phyloP scores from a whole-genome alignment of 1,140 invertebrate species.

The Hylaeus volcanicus region DNA sequence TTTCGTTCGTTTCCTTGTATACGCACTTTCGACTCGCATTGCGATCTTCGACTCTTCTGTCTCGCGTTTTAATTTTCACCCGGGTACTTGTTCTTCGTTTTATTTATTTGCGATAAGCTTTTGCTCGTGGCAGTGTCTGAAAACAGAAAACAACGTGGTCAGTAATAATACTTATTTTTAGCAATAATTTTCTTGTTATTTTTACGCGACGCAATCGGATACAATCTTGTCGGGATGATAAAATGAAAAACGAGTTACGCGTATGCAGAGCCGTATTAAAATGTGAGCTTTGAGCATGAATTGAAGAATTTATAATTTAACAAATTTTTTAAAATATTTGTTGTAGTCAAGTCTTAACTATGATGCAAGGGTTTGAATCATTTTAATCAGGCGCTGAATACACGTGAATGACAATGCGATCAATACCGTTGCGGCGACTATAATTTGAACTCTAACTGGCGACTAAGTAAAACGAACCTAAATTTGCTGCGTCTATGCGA shows the following conservation, averaged over 20 bases:
- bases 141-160: conserved; percentile 40
- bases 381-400: too few relatives aligned
- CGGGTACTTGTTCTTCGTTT: conserved; percentile 44
- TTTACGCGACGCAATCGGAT: background rate
- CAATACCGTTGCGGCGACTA: conserved; percentile 2
- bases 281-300: too few relatives aligned
- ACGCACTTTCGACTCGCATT: conserved; percentile 42
- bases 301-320: too few relatives aligned
- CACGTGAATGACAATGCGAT: background rate
- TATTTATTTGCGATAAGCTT: conserved; percentile 74
- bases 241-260: background rate
- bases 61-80: conserved; percentile 53
- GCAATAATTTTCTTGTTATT: background rate
- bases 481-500: conserved; percentile 49
- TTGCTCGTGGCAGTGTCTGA: conserved; percentile 77
- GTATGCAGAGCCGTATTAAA: too few relatives aligned
- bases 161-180: background rate
- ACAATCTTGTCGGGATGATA: background rate
- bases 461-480: conserved; percentile 23
- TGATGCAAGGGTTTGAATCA: too few relatives aligned
- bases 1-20: conserved; percentile 47
- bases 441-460: conserved; percentile 25
- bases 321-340: too few relatives aligned
- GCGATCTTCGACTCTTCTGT: conserved; percentile 51
- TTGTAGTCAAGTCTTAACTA: too few relatives aligned